A percentile compares a stretch with the other conserved stretches of the same genome.
Evolutionary conservation across 2,797 vertebrate genomes (phyloP).

Genomic region (Zonotrichia albicollis): DNA sequence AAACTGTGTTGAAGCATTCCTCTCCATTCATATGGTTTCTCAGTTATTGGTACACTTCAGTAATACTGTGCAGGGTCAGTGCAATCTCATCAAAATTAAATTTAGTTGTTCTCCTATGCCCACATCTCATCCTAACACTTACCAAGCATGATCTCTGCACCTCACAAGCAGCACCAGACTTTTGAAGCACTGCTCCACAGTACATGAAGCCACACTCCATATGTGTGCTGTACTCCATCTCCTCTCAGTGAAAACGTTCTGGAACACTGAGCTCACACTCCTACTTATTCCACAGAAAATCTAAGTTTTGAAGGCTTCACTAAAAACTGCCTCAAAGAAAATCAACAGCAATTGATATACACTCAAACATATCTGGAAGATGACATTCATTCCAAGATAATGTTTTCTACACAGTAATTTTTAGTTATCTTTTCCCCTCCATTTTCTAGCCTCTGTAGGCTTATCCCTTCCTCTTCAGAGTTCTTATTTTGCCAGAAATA

Average conservation of each 20-base stretch:
- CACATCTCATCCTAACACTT: background rate
- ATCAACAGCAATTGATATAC: background rate
- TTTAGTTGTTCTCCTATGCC: background rate
- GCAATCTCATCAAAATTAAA: background rate
- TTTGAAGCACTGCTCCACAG: background rate
- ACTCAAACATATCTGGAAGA: background rate
- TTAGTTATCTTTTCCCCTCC: background rate
- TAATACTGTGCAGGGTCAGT: background rate
- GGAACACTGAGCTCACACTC: background rate
- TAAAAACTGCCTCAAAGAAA: background rate
- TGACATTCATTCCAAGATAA: background rate
- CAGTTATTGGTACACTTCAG: background rate
- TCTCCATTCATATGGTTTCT: background rate
- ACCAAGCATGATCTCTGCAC: background rate
- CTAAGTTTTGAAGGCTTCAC: background rate
- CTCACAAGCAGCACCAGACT: background rate
- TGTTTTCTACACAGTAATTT: background rate
- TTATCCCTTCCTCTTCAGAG: background rate
- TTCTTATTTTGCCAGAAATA: background rate
- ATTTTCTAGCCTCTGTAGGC: background rate
- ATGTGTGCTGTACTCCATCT: background rate
- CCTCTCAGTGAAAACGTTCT: background rate
- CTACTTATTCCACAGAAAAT: background rate
- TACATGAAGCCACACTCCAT: background rate
- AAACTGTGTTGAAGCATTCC: background rate